phyloP scores from a whole-genome alignment of 2,113 vertebrate species.

The Baryphthengus martii region DNA sequence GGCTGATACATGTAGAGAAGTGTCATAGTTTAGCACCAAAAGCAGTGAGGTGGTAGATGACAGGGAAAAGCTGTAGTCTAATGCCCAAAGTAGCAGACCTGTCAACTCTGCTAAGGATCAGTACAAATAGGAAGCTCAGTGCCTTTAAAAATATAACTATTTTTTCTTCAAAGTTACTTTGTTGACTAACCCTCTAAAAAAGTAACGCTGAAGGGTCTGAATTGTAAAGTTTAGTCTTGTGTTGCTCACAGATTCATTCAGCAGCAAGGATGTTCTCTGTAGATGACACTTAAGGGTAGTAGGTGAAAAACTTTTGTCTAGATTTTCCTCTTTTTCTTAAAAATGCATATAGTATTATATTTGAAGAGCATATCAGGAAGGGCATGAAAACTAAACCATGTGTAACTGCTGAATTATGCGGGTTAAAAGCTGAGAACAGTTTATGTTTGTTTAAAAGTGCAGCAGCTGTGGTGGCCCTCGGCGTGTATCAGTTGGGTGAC shows the following conservation, averaged over 20 bases:
- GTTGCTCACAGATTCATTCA: neutral
- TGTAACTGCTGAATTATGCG: neutral
- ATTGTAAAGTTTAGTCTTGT: neutral
- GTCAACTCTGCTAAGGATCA: neutral
- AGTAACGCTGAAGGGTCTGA: neutral
- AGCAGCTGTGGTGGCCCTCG: neutral
- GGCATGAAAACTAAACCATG: neutral
- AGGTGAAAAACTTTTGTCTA: neutral
- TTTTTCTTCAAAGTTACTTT: neutral
- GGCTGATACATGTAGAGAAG: neutral
- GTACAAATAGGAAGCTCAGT: neutral
- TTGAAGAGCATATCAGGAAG: neutral
- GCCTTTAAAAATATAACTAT: neutral
- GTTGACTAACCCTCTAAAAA: neutral
- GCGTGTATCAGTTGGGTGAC: neutral
- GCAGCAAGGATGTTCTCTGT: neutral
- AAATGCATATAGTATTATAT: neutral
- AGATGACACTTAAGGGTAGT: neutral
- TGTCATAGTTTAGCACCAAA: neutral
- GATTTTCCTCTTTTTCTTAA: neutral
- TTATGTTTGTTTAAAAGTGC: neutral
- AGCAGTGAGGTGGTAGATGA: neutral
- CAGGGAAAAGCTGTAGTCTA: neutral
- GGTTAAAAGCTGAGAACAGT: neutral
- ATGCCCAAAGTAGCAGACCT: neutral